phyloP scores from a whole-genome alignment of 2,888 invertebrate genomes.

The Calameuta filiformis region DNA sequence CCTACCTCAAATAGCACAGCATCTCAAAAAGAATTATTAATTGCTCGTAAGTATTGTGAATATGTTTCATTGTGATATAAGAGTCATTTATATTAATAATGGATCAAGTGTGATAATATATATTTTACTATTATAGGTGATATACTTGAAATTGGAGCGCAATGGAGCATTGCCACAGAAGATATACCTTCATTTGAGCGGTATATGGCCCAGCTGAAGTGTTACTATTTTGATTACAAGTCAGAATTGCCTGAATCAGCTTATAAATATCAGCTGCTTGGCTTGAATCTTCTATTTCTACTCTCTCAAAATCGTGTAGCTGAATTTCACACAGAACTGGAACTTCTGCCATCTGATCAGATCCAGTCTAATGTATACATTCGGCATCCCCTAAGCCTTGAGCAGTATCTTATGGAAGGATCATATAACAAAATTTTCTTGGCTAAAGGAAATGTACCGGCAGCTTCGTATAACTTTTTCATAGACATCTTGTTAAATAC shows the following conservation, averaged over 20 bases:
- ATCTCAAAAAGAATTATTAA: constrained; percentile 82
- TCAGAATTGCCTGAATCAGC: constrained; percentile 88
- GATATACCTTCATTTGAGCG: constrained; percentile 97
- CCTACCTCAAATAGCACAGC: constrained; percentile 83
- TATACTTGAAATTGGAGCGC: constrained; percentile 94
- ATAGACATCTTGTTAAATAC: constrained; percentile 97
- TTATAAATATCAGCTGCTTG: constrained; percentile 93
- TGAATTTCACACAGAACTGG: constrained; percentile 98
- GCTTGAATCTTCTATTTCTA: constrained; percentile 92
- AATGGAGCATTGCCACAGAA: constrained; percentile 92
- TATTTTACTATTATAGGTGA: constrained; percentile 71
- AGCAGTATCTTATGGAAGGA: constrained; percentile 99
- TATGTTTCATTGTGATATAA: not conserved
- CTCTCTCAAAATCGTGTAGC: constrained; percentile 96
- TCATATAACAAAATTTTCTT: constrained; percentile 93
- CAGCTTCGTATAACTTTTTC: constrained; percentile 94
- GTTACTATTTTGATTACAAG: constrained; percentile 93
- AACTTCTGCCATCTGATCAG: constrained; percentile 89
- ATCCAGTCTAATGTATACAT: constrained; percentile 95
- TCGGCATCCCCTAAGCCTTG: constrained; percentile 92
- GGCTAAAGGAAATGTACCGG: constrained; percentile 92
- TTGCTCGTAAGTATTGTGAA: constrained; percentile 75
- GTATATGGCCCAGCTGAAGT: constrained; percentile 97
- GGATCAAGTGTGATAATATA: not conserved
- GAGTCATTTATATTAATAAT: not conserved